Evolutionary conservation across 2,888 invertebrate genomes (phyloP).

Genomic region (Priocnemis perturbator): DNA sequence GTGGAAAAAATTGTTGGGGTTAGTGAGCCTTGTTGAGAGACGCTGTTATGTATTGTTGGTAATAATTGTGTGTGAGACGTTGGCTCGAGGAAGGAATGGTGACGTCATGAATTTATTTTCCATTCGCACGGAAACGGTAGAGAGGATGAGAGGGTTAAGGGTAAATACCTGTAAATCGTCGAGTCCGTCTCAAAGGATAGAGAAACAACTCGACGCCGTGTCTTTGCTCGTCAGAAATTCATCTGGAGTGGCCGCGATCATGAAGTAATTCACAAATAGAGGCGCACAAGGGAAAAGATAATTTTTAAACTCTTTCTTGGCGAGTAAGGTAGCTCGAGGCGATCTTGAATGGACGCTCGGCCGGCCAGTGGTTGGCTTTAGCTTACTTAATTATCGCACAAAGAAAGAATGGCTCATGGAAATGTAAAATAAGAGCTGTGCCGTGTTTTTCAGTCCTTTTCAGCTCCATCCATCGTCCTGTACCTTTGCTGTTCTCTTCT

Average conservation of each 20-base stretch:
- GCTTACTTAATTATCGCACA: slow-evolving; percentile 62
- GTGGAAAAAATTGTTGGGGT: too few species aligned
- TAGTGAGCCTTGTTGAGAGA: too few species aligned
- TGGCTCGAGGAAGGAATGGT: too few species aligned
- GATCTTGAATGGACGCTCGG: slow-evolving; percentile 51
- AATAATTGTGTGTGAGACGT: too few species aligned
- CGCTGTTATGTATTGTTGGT: too few species aligned
- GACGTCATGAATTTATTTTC: too few species aligned
- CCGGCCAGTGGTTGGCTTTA: slow-evolving; percentile 53
- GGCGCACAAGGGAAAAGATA: slow-evolving; percentile 35
- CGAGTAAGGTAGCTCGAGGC: slow-evolving; percentile 39
- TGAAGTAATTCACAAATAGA: slow-evolving; percentile 31
- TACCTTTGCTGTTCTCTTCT: slow-evolving; percentile 37
- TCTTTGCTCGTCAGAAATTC: slow-evolving; percentile 12
- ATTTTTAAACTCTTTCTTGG: slow-evolving; percentile 46
- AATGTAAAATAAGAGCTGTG: slow-evolving; percentile 61
- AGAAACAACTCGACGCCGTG: neutral
- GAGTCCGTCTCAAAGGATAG: too few species aligned
- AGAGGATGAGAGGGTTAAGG: too few species aligned
- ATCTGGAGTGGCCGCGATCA: slow-evolving; percentile 19
- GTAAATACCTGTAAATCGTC: too few species aligned
- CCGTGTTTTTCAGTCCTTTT: slow-evolving; percentile 55
- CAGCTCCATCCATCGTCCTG: slow-evolving; percentile 34
- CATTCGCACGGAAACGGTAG: too few species aligned
- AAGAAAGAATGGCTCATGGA: slow-evolving; percentile 58